Evolutionary conservation across 2,113 vertebrate species (phyloP).

Genomic region (Neodon shergylaensis): DNA sequence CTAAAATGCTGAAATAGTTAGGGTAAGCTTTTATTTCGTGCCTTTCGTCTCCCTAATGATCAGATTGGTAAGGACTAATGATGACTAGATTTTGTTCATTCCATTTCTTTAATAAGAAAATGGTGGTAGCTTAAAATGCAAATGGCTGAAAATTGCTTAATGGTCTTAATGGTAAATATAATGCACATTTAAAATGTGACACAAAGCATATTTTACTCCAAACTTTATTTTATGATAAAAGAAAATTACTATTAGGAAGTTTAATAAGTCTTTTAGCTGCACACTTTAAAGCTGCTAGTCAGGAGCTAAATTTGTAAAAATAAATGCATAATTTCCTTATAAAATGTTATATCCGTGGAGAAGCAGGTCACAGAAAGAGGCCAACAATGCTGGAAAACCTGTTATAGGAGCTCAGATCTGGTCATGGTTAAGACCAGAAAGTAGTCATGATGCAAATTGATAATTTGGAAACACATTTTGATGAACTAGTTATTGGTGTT

Average conservation of each 20-base stretch:
- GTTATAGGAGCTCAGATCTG: not conserved
- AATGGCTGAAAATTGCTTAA: conserved; percentile 47
- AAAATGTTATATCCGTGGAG: not conserved
- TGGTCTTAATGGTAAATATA: conserved; percentile 55
- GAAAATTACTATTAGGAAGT: conserved; percentile 35
- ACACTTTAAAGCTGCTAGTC: conserved; percentile 22
- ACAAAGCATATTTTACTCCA: conserved; percentile 40
- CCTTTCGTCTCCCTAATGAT: conserved; percentile 48
- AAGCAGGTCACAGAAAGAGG: not conserved
- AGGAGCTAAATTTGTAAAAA: conserved; percentile 37
- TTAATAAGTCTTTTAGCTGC: conserved; percentile 10
- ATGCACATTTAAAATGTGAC: conserved; percentile 52
- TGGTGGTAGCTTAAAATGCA: conserved; percentile 45
- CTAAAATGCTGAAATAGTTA: conserved; percentile 36
- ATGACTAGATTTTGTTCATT: not conserved
- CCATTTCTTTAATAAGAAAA: conserved; percentile 60
- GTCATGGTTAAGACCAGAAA: not conserved
- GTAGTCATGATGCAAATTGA: not conserved
- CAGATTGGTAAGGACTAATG: not conserved
- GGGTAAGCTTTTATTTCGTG: conserved; percentile 47
- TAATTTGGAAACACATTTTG: not conserved
- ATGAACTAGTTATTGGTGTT: not conserved
- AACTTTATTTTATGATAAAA: conserved; percentile 49
- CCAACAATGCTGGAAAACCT: not conserved
- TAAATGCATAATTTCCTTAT: conserved; percentile 35